Evolutionary conservation across 2,797 vertebrate genomes (phyloP), one percentile per base, ranked within the genome.

Genomic region (Gymnoscopelus braueri): DNA sequence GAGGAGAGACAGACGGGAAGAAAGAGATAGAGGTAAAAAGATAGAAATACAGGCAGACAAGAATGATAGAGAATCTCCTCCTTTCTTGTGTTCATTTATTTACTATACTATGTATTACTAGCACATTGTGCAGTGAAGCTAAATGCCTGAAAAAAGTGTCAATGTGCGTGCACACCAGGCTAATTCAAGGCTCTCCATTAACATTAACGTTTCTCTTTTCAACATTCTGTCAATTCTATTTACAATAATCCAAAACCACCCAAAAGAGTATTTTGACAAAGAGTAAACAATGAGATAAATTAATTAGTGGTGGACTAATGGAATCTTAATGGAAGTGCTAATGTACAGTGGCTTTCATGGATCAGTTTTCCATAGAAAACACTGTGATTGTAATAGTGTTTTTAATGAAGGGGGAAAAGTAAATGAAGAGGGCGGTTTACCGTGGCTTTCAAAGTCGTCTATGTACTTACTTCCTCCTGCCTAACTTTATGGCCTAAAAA

Each of bases 301-400:
- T 88, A 79, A 91, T 92, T 91, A 93, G 88, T 72, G 86, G 74
- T 65, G 83, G 88, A 91, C 94, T 95, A 95, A 95, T 95, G 94
- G 94, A 91, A 93, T 93, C 90, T 84, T 93, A 89, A 93, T 92
- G 90, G 90, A 89, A 65, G 89, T 86, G 83, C 86, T 88, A 84
- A 88, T 90, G 84, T 89, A 81, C 79, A 81, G 81, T 70, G 70
- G 86, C 82, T 87, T 91, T 88, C 86, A 82, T 85, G 69, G 74
- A 78, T 83, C 79, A 9, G 26, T 77, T 87, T 86, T 89, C 83
- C 78, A 85, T 69, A 81, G 75, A 85, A 74, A 75, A 84, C 85
- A 84, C 67, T 78, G 69, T 81, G 60, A 87, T 80, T 72, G 44
- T 59, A 75, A 73, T 68, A 72, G 56, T 35, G 62, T 77, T 89